These are phyloP conservation scores for Jacana jacana DNA, from an alignment of 2,113 vertebrate species.

Conservation along the genomic window DNA sequence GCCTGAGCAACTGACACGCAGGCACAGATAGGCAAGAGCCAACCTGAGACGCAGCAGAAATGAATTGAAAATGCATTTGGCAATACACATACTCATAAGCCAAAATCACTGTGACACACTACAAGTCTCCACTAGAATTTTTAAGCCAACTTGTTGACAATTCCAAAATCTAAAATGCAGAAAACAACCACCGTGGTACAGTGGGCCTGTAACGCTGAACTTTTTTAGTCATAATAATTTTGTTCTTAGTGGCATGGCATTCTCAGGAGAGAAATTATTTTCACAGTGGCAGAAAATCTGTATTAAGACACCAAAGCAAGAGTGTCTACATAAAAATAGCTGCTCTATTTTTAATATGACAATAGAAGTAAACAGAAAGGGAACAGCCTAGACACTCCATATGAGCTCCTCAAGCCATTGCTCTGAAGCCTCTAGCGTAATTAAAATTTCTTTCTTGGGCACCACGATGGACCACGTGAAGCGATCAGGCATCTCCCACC, in stretches of 20 bases:
- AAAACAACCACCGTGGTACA: neutral
- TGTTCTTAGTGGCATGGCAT: neutral
- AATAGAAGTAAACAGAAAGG: conserved; percentile 33
- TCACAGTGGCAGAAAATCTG: neutral
- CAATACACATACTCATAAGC: neutral
- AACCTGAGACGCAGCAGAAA: neutral
- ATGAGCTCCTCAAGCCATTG: conserved; percentile 59
- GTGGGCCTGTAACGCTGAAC: neutral
- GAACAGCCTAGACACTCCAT: conserved; percentile 47
- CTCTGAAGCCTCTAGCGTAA: conserved; percentile 75
- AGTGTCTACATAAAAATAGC: conserved; percentile 46
- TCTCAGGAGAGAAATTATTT: conserved; percentile 26
- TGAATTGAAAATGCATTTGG: neutral
- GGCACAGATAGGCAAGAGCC: neutral
- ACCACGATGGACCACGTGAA: conserved; percentile 66
- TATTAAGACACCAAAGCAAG: conserved; percentile 34
- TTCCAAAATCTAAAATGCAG: neutral
- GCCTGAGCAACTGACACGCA: neutral
- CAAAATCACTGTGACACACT: neutral
- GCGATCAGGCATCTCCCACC: conserved; percentile 73
- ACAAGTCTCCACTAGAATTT: neutral
- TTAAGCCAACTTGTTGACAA: neutral
- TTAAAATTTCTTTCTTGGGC: conserved; percentile 79
- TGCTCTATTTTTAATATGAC: conserved; percentile 44
- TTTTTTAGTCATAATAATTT: neutral